These are phyloP conservation scores for Chiroxiphia lanceolata DNA, from an alignment of 2,797 vertebrate genomes.

Conservation along the genomic window DNA sequence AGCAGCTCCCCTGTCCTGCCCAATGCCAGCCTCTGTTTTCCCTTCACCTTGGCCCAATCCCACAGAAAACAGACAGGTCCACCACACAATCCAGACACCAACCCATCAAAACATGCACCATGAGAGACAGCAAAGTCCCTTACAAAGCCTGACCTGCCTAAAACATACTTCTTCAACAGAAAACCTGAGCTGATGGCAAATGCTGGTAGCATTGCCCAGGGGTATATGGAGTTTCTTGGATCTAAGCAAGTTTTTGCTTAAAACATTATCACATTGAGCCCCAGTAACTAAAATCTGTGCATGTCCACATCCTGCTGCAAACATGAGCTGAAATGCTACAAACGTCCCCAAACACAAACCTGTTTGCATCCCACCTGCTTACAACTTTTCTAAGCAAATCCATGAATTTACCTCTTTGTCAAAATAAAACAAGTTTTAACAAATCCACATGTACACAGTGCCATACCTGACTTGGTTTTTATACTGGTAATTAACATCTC, in stretches of 20 bases:
- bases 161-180: background rate
- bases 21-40: background rate
- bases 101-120: background rate
- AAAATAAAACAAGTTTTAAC: background rate
- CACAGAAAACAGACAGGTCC: background rate
- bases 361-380: background rate
- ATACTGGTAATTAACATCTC: background rate
- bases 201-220: background rate
- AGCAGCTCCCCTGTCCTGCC: background rate
- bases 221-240: background rate
- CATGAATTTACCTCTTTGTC: background rate
- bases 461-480: background rate
- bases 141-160: background rate
- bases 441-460: background rate
- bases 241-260: background rate
- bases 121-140: accelerated
- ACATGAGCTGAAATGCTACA: background rate
- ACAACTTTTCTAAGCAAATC: background rate
- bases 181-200: background rate
- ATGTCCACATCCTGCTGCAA: background rate
- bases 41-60: background rate
- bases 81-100: background rate
- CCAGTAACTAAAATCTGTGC: background rate
- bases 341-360: background rate
- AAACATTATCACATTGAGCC: background rate